Conservation (phyloP, 2,113 vertebrate genomes). For the Malaclemys terrapin region DNA sequence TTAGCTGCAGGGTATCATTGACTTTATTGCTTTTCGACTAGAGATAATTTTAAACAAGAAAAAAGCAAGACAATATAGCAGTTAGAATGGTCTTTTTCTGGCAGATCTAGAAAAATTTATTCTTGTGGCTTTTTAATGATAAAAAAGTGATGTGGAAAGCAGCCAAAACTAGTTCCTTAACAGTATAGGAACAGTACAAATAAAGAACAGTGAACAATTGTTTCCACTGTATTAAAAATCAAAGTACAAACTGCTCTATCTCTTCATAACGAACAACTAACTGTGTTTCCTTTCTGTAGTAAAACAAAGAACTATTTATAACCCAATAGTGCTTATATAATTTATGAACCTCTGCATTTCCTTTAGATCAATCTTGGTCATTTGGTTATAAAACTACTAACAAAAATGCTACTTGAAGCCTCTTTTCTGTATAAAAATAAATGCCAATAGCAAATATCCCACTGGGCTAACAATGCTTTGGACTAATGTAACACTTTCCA, state of each 20-base stretch:
- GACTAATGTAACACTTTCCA: constrained; percentile 13
- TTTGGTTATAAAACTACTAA: not conserved
- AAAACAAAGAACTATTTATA: constrained; percentile 68
- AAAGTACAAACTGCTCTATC: constrained; percentile 24
- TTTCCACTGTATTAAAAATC: constrained; percentile 40
- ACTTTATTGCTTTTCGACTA: not conserved
- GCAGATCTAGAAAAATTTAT: constrained; percentile 6
- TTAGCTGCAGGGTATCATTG: not conserved
- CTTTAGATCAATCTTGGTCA: constrained; percentile 15
- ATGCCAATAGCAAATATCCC: not conserved
- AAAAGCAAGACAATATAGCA: not conserved
- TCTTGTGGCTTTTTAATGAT: constrained; percentile 36
- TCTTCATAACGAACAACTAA: constrained; percentile 57
- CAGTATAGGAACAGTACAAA: constrained; percentile 30
- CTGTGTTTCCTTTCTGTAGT: constrained; percentile 57
- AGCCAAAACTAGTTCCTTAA: constrained; percentile 36
- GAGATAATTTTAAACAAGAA: not conserved
- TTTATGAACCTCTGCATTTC: constrained; percentile 48
- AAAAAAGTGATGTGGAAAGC: constrained; percentile 39
- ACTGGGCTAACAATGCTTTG: not conserved
- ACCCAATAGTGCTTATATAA: constrained; percentile 55
- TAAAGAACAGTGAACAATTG: constrained; percentile 64
- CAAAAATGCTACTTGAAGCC: not conserved
- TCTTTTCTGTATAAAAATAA: constrained; percentile 16
- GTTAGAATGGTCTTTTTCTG: not conserved